Conservation (phyloP, 2,797 vertebrate genomes). For the Halcyon badia region DNA sequence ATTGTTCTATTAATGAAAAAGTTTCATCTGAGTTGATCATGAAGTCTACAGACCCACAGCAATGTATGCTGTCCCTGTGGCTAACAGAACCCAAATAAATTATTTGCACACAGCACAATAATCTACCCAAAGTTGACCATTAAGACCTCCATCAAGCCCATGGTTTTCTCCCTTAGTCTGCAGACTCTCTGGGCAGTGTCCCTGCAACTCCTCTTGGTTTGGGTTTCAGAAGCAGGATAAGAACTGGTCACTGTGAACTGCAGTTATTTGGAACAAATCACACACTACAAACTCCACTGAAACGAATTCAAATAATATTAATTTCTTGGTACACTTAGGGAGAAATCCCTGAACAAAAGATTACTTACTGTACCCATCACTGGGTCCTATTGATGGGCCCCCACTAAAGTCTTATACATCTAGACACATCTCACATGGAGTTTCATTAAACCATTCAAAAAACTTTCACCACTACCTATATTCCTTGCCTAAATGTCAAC, state of each 20-base stretch:
- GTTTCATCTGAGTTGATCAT: background rate
- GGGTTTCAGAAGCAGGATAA: background rate
- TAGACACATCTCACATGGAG: background rate
- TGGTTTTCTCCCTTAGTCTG: background rate
- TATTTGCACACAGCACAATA: background rate
- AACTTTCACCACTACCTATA: background rate
- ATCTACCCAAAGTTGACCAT: background rate
- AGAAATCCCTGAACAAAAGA: background rate
- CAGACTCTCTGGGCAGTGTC: background rate
- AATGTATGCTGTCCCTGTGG: background rate
- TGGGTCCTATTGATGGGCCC: background rate
- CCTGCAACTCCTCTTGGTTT: background rate
- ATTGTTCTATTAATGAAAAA: background rate
- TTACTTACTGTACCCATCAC: fast-evolving
- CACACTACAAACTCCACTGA: background rate
- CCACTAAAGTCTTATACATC: background rate
- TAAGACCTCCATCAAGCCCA: fast-evolving
- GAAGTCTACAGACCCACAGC: background rate
- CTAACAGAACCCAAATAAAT: background rate
- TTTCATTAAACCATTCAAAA: background rate
- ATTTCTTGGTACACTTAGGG: background rate
- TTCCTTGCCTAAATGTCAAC: background rate
- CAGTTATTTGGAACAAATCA: background rate
- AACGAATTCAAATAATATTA: background rate
- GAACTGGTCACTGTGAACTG: background rate